phyloP scores from a whole-genome alignment of 2,797 vertebrate genomes.

The Clarias fuscus region DNA sequence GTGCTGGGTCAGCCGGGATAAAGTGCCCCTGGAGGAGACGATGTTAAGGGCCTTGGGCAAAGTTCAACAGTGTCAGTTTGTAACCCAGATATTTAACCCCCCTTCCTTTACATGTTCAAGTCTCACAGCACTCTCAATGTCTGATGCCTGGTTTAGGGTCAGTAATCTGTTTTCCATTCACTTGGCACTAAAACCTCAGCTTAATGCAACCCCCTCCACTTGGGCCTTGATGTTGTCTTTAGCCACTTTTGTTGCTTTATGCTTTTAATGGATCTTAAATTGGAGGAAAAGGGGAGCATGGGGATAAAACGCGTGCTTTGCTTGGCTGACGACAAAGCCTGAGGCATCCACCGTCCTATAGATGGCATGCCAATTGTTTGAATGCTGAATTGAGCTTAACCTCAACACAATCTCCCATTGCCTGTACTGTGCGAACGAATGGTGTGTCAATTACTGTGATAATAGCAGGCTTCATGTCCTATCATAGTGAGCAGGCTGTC shows the following conservation, averaged over 20 bases:
- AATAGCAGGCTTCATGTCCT: constrained; percentile 18
- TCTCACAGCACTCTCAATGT: neutral
- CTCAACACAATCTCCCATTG: neutral
- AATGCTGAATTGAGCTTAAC: neutral
- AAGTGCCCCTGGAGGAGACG: no score
- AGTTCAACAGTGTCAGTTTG: no score
- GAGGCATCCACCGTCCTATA: neutral
- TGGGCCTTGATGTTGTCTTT: constrained; percentile 25
- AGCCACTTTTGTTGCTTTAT: constrained; percentile 28
- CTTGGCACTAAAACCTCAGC: constrained; percentile 9
- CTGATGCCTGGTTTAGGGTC: constrained; percentile 14
- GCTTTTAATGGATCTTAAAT: constrained; percentile 23
- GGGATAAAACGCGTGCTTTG: neutral
- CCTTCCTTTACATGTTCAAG: neutral
- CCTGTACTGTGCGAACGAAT: neutral
- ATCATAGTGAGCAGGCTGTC: constrained; percentile 24
- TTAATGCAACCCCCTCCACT: constrained; percentile 4
- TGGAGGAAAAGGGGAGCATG: neutral
- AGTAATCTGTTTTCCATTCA: constrained; percentile 24
- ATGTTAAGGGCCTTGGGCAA: no score
- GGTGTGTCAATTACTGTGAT: constrained; percentile 26
- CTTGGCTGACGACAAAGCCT: neutral
- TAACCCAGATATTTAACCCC: no score
- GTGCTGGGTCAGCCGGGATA: no score
- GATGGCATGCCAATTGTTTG: neutral